Evolutionary conservation across 2,888 invertebrate species (phyloP).

Genomic region (Tromatobia lineatoria): DNA sequence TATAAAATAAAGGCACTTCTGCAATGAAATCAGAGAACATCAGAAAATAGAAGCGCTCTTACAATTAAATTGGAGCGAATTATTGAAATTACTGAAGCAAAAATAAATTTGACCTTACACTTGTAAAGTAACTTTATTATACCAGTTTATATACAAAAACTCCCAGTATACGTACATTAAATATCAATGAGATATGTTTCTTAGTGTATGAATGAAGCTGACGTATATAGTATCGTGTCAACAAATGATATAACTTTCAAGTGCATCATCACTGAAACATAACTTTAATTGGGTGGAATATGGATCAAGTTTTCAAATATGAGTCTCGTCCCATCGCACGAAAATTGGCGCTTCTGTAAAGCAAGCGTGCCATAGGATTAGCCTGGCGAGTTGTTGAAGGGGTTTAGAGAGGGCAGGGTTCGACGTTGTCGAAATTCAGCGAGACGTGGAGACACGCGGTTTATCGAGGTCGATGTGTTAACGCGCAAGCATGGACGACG

Average conservation of each 20-base stretch:
- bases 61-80: too few species aligned
- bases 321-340: not conserved
- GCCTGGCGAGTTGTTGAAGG: not conserved
- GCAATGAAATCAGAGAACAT: too few species aligned
- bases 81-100: too few species aligned
- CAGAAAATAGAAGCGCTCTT: too few species aligned
- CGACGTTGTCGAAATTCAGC: conserved; percentile 36
- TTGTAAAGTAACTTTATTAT: too few species aligned
- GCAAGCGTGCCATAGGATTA: not conserved
- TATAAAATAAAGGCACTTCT: too few species aligned
- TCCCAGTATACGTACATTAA: too few species aligned
- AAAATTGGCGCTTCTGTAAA: not conserved
- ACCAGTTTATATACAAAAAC: too few species aligned
- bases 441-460: conserved; percentile 24
- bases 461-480: conserved; percentile 48
- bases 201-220: not conserved
- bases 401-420: not conserved
- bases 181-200: too few species aligned
- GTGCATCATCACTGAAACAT: not conserved
- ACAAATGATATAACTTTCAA: not conserved
- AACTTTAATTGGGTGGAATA: not conserved
- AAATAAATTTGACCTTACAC: too few species aligned
- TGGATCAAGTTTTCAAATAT: not conserved
- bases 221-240: not conserved
- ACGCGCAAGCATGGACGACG: conserved; percentile 22